Conservation (phyloP, 2,797 vertebrate species). For the Neopelma chrysocephalum region DNA sequence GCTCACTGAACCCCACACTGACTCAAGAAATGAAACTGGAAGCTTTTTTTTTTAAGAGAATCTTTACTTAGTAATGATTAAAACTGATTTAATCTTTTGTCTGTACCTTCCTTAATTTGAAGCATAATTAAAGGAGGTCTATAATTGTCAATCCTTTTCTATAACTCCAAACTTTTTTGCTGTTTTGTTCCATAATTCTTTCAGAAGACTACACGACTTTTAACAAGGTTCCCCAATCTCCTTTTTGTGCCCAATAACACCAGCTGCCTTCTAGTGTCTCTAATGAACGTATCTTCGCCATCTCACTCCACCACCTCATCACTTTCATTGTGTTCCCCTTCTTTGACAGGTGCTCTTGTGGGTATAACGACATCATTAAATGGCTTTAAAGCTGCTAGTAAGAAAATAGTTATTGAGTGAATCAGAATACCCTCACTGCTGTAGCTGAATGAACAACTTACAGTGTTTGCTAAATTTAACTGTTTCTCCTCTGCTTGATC, state of each 20-base stretch:
- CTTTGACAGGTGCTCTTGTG: slow-evolving; percentile 51
- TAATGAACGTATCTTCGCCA: slow-evolving; percentile 12
- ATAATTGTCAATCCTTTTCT: slow-evolving; percentile 6
- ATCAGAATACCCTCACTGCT: slow-evolving; percentile 14
- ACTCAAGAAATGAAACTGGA: neutral
- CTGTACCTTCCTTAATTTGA: slow-evolving; percentile 28
- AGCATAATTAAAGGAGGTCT: slow-evolving; percentile 25
- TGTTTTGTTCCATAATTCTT: slow-evolving; percentile 10
- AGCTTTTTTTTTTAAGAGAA: neutral
- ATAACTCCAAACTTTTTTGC: slow-evolving; percentile 10
- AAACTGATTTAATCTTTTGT: slow-evolving; percentile 40
- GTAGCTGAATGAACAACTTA: neutral
- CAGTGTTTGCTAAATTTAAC: neutral
- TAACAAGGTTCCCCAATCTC: slow-evolving; percentile 49
- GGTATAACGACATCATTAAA: slow-evolving; percentile 52
- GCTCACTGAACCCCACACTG: neutral
- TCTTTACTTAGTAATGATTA: slow-evolving; percentile 15
- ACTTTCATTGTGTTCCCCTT: slow-evolving; percentile 35
- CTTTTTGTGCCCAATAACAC: slow-evolving; percentile 17
- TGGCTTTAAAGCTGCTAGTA: slow-evolving; percentile 15
- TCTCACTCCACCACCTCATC: slow-evolving; percentile 41
- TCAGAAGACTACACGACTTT: slow-evolving; percentile 31
- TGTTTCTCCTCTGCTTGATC: neutral
- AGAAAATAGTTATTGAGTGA: slow-evolving; percentile 19
- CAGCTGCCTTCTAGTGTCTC: slow-evolving; percentile 17